phyloP scores from a whole-genome alignment of 2,888 invertebrate species.

The Nezara viridula region DNA sequence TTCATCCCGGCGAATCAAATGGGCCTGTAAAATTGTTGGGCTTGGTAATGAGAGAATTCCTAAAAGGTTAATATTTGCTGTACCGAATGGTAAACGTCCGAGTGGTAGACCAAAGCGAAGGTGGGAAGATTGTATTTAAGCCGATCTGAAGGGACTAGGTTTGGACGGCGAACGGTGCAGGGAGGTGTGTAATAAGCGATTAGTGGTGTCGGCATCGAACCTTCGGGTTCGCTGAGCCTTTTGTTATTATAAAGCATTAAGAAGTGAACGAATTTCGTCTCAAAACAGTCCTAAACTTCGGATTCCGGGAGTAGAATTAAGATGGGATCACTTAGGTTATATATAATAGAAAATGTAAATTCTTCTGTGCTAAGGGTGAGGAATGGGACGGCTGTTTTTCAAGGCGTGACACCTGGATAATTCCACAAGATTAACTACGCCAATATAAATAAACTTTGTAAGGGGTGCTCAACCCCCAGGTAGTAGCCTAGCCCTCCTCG shows the following conservation, averaged over 20 bases:
- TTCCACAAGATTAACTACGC: slow-evolving; percentile 35
- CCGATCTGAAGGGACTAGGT: no score
- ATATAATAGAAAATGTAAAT: slow-evolving; percentile 33
- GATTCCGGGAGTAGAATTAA: not conserved
- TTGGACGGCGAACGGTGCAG: no score
- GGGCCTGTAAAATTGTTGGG: no score
- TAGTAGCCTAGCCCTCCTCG: not conserved
- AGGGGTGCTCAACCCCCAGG: slow-evolving; percentile 20
- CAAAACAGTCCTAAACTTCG: not conserved
- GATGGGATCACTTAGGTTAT: slow-evolving; percentile 30
- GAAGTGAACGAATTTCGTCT: not conserved
- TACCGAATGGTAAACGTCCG: no score
- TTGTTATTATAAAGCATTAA: not conserved
- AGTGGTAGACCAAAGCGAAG: no score
- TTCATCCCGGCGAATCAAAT: no score
- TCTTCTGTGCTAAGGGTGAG: not conserved
- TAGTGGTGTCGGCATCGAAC: no score
- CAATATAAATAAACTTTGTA: slow-evolving; percentile 38
- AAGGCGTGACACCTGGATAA: slow-evolving; percentile 19
- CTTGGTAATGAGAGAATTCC: no score
- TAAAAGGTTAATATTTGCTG: no score
- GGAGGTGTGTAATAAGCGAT: no score
- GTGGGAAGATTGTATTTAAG: no score
- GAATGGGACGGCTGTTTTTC: slow-evolving; percentile 19
- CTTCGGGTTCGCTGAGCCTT: no score